Evolutionary conservation across 2,113 vertebrate species (phyloP).

Genomic region (Panurus biarmicus): DNA sequence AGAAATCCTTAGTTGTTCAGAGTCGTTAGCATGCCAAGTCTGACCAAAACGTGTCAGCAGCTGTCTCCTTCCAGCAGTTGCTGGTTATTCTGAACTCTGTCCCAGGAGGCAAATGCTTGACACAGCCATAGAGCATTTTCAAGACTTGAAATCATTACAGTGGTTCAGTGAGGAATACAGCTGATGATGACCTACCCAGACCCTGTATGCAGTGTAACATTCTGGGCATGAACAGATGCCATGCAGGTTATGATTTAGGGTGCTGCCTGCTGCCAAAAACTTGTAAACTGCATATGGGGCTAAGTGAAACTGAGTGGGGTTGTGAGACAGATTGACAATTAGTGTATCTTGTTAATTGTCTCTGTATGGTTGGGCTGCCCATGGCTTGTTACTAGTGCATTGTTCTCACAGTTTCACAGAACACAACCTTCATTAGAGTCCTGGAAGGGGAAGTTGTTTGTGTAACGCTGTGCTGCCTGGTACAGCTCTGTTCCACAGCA

Average conservation of each 20-base stretch:
- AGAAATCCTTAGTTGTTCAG: not conserved
- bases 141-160: not conserved
- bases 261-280: constrained; percentile 4
- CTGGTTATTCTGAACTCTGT: not conserved
- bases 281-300: not conserved
- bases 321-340: constrained; percentile 3
- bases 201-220: not conserved
- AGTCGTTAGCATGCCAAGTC: not conserved
- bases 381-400: not conserved
- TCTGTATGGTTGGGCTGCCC: not conserved
- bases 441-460: not conserved
- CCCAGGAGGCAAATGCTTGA: not conserved
- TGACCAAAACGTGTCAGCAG: not conserved
- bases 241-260: not conserved
- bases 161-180: not conserved
- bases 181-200: not conserved
- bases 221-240: not conserved
- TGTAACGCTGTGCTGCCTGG: not conserved
- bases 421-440: not conserved
- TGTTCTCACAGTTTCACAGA: not conserved
- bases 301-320: not conserved
- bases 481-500: not conserved
- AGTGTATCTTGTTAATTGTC: not conserved
- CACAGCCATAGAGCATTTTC: not conserved
- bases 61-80: not conserved